phyloP scores from a whole-genome alignment of 2,888 invertebrate genomes.

The Cerastoderma edule region DNA sequence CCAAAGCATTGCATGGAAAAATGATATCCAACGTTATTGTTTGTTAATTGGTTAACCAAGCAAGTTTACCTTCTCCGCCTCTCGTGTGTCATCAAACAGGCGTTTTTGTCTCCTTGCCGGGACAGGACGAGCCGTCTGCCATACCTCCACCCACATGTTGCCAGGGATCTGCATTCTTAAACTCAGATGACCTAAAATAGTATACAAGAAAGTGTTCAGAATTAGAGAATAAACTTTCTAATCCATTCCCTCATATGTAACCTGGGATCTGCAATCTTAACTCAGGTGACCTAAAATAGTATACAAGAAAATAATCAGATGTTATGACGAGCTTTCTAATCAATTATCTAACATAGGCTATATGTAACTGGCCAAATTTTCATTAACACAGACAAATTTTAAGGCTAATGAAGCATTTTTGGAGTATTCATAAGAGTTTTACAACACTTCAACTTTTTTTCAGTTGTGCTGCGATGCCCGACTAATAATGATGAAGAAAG shows the following conservation, averaged over 20 bases:
- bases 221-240: neutral
- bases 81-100: conserved; percentile 97
- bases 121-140: conserved; percentile 94
- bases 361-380: too few relatives aligned
- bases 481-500: too few relatives aligned
- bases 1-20: too few relatives aligned
- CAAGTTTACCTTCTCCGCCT: conserved; percentile 95
- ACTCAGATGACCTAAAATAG: conserved; percentile 88
- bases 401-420: too few relatives aligned
- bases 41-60: too few relatives aligned
- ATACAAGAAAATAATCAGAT: neutral
- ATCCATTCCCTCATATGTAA: conserved; percentile 96
- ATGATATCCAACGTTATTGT: too few relatives aligned
- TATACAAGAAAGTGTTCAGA: neutral
- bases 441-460: too few relatives aligned
- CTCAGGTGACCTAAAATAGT: conserved; percentile 88
- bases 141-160: conserved; percentile 96
- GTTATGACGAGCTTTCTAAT: conserved; percentile 81
- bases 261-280: conserved; percentile 94
- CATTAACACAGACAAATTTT: too few relatives aligned
- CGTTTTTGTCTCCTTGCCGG: conserved; percentile 95
- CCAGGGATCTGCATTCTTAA: conserved; percentile 94
- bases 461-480: neutral
- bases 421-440: too few relatives aligned
- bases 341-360: conserved; percentile 92